Base-by-base conservation (phyloP, 30 jellyfish, hydroid and myxozoan species). In the Mastigias papua region DNA sequence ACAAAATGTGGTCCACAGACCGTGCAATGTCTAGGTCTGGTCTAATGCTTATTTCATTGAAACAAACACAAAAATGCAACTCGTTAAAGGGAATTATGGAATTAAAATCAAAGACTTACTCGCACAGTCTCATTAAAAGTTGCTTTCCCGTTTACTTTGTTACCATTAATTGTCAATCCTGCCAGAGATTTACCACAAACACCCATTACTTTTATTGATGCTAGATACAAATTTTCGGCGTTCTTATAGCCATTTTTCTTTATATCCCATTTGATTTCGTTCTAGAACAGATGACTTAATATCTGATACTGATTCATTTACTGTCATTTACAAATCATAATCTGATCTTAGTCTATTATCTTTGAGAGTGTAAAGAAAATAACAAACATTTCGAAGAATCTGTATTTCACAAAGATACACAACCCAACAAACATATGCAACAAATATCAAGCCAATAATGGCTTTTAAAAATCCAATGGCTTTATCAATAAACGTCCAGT, bases 171-270 rank as follows among this genome's bases (percentile, higher is more conserved):
- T 8, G 61, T 7, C 16, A 85, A 37, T 50, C 29, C 65, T 15
- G 72, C 60, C 50, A 85, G 28, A 30, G 74, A 32, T 16, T 60
- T 46, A 16, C 94, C 94, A 48, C 94, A 85, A 57, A 85, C 62
- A 8, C 94, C 94, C 62, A 85, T 49, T 54, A 85, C 84, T 31
- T 51, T 37, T 0, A 85, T 42, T 25, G 94, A 72, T 3, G 81
- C 33, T 23, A 85, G 19, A 46, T 58, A 68, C 57, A 85, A 46
- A 16, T 61, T 66, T 61, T 19, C 49, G 10, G 89, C 88, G 1
- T 25, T 42, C 27, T 34, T 69, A 51, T 85, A 85, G 17, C 94
- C 94, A 66, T 73, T 85, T 21, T 28, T 77, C 58, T 23, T 46
- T 0, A 73, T 50, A 25, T 61, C 51, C 66, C 76, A 57, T 28